phyloP scores from a whole-genome alignment of 2,113 vertebrate genomes.

The Eonycteris spelaea region DNA sequence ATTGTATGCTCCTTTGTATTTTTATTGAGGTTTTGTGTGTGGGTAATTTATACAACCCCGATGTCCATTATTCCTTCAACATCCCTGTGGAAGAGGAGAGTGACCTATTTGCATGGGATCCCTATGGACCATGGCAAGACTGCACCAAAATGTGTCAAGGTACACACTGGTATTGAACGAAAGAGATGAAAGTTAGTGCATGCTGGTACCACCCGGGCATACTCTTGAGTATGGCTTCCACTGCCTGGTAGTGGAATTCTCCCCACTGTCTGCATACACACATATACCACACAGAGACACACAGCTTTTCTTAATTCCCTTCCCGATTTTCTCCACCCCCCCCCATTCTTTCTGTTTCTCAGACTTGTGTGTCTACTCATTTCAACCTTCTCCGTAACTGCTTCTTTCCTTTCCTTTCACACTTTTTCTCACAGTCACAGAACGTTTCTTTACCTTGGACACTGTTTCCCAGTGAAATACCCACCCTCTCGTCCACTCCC shows the following conservation, averaged over 20 bases:
- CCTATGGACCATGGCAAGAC: slow-evolving; percentile 92
- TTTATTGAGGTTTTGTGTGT: slow-evolving; percentile 94
- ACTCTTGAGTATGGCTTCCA: not conserved
- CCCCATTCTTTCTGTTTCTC: not conserved
- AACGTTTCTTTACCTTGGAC: not conserved
- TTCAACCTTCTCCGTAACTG: not conserved
- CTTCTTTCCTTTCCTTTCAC: not conserved
- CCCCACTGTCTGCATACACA: too few species aligned
- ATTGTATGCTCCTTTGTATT: slow-evolving; percentile 67
- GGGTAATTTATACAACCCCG: slow-evolving; percentile 95
- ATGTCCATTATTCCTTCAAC: slow-evolving; percentile 94
- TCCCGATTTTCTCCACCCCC: not conserved
- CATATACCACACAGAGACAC: not conserved
- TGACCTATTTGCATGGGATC: slow-evolving; percentile 92
- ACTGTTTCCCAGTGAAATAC: not conserved
- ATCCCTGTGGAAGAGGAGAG: slow-evolving; percentile 90
- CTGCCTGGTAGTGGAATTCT: not conserved
- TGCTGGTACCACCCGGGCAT: not conserved
- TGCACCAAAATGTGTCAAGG: slow-evolving; percentile 95
- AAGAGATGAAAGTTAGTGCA: not conserved
- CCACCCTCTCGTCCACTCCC: not conserved
- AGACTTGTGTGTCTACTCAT: not conserved
- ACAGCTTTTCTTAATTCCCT: not conserved
- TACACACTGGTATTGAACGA: slow-evolving; percentile 74
- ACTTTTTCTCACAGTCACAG: not conserved